Conservation (phyloP, 2,797 vertebrate genomes). For the Oophaga sylvatica region DNA sequence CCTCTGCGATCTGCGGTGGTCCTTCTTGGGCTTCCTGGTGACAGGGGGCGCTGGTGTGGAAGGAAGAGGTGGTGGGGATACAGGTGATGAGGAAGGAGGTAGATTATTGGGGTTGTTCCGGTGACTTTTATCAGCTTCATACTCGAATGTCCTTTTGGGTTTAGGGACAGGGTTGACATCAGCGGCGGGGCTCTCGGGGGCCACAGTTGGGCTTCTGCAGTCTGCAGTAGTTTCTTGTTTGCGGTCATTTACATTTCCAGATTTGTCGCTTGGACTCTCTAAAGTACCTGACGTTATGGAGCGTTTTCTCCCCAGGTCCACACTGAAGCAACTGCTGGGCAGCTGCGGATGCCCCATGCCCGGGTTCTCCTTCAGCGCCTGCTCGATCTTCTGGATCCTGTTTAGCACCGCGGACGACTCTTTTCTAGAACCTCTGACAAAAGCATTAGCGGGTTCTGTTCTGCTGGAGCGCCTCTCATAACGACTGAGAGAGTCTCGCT, state of each 20-base stretch:
- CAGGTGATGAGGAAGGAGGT: constrained; percentile 80
- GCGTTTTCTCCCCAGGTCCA: constrained; percentile 85
- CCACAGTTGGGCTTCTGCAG: constrained; percentile 74
- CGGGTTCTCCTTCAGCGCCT: constrained; percentile 92
- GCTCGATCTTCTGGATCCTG: constrained; percentile 97
- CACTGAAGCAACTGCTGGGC: constrained; percentile 92
- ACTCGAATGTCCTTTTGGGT: constrained; percentile 98
- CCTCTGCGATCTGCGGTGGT: constrained; percentile 82
- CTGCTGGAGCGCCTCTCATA: constrained; percentile 86
- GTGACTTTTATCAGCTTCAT: constrained; percentile 90
- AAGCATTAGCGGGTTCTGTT: constrained; percentile 77
- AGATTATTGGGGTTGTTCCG: constrained; percentile 84
- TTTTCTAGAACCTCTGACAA: constrained; percentile 83
- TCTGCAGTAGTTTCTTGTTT: constrained; percentile 79
- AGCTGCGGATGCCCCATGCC: constrained; percentile 86
- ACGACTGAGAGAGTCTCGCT: constrained; percentile 82
- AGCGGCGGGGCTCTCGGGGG: constrained; percentile 74
- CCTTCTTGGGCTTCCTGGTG: constrained; percentile 80
- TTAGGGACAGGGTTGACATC: constrained; percentile 95
- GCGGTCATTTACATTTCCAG: constrained; percentile 82
- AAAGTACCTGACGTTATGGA: constrained; percentile 77
- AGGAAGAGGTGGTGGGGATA: constrained; percentile 89
- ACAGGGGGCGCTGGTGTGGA: constrained; percentile 88
- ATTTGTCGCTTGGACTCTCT: constrained; percentile 79
- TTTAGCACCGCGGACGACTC: constrained; percentile 94